phyloP scores from a whole-genome alignment of 2,113 vertebrate genomes.

The Hystrix cristata region DNA sequence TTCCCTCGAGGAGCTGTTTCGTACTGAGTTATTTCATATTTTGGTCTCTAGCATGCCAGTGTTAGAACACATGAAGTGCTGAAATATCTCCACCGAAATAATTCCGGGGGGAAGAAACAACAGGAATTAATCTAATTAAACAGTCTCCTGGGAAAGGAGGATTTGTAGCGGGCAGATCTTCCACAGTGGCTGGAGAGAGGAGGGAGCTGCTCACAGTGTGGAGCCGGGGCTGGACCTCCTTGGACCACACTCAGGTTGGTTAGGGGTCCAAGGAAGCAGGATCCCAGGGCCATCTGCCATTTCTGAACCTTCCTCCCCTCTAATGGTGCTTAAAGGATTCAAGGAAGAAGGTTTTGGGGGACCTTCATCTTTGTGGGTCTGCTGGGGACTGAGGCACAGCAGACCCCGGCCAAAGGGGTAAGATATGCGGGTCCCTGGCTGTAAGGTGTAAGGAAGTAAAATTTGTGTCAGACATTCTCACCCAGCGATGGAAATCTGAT shows the following conservation, averaged over 20 bases:
- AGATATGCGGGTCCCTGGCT: background rate
- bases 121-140: slow-evolving; percentile 55
- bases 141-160: background rate
- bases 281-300: background rate
- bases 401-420: background rate
- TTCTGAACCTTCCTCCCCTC: background rate
- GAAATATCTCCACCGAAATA: slow-evolving; percentile 53
- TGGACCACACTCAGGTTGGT: background rate
- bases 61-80: slow-evolving; percentile 19
- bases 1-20: slow-evolving; percentile 40
- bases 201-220: background rate
- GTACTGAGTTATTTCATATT: slow-evolving; percentile 56
- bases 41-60: background rate
- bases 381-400: background rate
- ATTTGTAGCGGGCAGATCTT: background rate
- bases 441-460: background rate
- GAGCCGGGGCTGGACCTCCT: background rate
- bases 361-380: too few relatives aligned
- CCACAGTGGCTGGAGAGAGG: background rate
- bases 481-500: background rate
- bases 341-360: background rate
- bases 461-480: background rate
- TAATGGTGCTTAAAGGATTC: background rate
- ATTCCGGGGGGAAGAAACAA: background rate
- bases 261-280: background rate